Conservation (phyloP, 2,797 vertebrate species). For the Ceyx erithaca region DNA sequence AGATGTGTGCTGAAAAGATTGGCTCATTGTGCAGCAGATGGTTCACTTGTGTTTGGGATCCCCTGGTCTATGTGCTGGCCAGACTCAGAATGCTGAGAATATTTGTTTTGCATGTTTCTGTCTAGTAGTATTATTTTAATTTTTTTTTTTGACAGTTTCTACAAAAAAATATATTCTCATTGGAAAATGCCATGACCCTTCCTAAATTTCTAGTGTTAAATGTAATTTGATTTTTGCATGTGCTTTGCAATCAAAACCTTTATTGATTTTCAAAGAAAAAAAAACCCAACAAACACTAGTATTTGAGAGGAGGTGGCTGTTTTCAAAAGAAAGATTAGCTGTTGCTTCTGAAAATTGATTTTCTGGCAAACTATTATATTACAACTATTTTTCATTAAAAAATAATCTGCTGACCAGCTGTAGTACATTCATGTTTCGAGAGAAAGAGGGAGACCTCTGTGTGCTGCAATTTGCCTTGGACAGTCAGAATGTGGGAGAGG, state of each 20-base stretch:
- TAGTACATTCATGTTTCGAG: not conserved
- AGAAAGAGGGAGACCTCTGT: not conserved
- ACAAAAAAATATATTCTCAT: not conserved
- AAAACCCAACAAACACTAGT: not conserved
- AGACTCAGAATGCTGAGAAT: not conserved
- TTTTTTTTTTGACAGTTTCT: not conserved
- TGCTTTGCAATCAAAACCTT: conserved; percentile 19
- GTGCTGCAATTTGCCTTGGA: not conserved
- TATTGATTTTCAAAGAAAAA: not conserved
- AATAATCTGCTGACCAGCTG: conserved; percentile 42
- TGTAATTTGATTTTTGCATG: not conserved
- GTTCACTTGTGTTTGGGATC: not conserved
- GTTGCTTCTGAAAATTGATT: conserved; percentile 55
- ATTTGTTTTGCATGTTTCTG: not conserved
- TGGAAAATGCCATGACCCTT: not conserved
- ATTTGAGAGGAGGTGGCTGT: not conserved
- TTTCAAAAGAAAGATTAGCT: conserved; percentile 52
- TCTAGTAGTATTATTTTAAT: not conserved
- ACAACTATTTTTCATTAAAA: conserved; percentile 47
- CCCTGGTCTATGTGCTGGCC: not conserved
- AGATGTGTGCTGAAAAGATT: not conserved
- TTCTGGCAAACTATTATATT: conserved; percentile 40
- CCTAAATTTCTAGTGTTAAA: not conserved
- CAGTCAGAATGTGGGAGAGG: not conserved
- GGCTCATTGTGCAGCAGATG: not conserved